phyloP scores from a whole-genome alignment of 2,888 invertebrate genomes.

The Fragum whitleyi region DNA sequence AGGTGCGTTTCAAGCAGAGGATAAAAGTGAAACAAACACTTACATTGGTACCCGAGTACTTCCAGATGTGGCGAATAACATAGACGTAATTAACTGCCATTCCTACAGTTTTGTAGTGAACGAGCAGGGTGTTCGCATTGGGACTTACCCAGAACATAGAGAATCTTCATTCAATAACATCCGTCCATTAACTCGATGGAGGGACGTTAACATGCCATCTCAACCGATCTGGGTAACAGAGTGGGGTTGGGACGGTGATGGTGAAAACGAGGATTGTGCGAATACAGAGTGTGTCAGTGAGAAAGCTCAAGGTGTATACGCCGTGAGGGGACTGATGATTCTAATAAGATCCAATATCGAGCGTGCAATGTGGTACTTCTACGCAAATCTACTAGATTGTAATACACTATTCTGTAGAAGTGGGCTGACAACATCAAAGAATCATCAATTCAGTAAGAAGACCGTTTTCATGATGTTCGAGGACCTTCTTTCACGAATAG shows the following conservation, averaged over 20 bases:
- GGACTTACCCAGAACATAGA: conserved; percentile 72
- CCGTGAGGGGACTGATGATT: conserved; percentile 69
- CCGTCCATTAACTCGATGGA: conserved; percentile 70
- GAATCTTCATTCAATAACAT: conserved; percentile 68
- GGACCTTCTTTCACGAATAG: conserved; percentile 60
- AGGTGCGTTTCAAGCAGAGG: conserved; percentile 75
- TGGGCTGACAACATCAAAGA: conserved; percentile 66
- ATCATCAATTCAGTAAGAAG: conserved; percentile 67
- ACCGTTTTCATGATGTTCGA: conserved; percentile 68
- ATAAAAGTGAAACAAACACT: conserved; percentile 60
- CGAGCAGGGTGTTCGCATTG: conserved; percentile 64
- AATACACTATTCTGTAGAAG: conserved; percentile 72
- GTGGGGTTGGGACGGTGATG: conserved; percentile 76
- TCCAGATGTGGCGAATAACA: conserved; percentile 50
- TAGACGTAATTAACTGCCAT: conserved; percentile 72
- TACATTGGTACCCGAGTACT: conserved; percentile 75
- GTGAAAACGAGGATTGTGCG: conserved; percentile 65
- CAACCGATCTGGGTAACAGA: conserved; percentile 76
- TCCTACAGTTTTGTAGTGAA: conserved; percentile 69
- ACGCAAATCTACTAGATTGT: conserved; percentile 64
- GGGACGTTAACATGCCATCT: conserved; percentile 68
- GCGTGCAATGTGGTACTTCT: conserved; percentile 74
- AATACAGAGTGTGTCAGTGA: conserved; percentile 73
- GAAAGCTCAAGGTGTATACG: conserved; percentile 70
- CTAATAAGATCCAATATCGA: conserved; percentile 64